Percentiles rank a stretch among this genome's conserved stretches.
Evolutionary conservation across 2,888 invertebrate species (phyloP).

Genomic region (Xanthia icteritia): DNA sequence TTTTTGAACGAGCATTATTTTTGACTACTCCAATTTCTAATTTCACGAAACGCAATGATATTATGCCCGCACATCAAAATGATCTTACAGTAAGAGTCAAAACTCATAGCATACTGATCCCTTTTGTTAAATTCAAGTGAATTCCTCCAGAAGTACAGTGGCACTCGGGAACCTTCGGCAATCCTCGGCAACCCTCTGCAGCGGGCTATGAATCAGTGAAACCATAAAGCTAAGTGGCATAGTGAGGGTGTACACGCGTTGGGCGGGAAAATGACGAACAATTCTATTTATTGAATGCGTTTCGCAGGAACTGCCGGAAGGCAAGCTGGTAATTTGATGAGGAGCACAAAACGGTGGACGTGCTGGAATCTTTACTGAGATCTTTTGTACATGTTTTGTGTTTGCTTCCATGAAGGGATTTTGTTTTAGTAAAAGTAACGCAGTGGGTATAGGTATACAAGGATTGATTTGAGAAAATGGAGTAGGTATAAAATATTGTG

Average conservation of each 20-base stretch:
- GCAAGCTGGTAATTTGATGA: constrained; percentile 25
- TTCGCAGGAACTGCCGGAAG: constrained; percentile 29
- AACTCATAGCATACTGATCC: not conserved
- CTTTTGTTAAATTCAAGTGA: not conserved
- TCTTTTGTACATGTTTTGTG: not conserved
- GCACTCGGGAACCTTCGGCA: not conserved
- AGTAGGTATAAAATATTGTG: not conserved
- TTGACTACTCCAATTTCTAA: not conserved
- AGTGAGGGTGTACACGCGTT: constrained; percentile 30
- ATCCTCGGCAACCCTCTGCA: constrained; percentile 25
- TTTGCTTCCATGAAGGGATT: not conserved
- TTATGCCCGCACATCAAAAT: not conserved
- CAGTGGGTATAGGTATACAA: not conserved
- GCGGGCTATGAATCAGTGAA: constrained; percentile 45
- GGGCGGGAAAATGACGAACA: constrained; percentile 47
- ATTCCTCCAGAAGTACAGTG: not conserved
- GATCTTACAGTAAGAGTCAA: not conserved
- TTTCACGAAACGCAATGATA: not conserved
- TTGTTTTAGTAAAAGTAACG: not conserved
- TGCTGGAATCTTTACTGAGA: not conserved
- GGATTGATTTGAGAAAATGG: not conserved
- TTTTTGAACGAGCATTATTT: too few relatives aligned
- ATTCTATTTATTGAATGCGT: constrained; percentile 38
- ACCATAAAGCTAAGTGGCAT: constrained; percentile 42
- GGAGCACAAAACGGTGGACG: not conserved